These are phyloP conservation scores for Leptinotarsa lineolata DNA, from an alignment of 1,140 invertebrate genomes.

Conservation along the genomic window DNA sequence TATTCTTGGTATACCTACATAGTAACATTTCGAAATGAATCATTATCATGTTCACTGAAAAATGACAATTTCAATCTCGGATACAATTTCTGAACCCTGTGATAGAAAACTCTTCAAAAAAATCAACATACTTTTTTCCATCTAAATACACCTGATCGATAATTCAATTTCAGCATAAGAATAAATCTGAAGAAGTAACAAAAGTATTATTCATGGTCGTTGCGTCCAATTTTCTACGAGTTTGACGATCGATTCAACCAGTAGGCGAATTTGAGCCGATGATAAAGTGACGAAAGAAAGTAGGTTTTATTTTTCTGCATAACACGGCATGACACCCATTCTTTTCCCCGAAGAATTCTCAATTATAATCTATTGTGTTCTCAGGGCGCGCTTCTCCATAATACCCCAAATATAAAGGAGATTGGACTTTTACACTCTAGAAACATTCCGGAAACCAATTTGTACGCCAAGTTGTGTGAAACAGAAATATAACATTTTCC, in stretches of 20 bases:
- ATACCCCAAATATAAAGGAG: neutral
- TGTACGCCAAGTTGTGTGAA: neutral
- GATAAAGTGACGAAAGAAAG: neutral
- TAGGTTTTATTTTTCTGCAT: conserved; percentile 1
- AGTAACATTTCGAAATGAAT: too few relatives aligned
- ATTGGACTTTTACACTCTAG: neutral
- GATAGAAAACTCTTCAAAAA: too few relatives aligned
- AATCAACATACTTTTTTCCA: too few relatives aligned
- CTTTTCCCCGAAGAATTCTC: neutral
- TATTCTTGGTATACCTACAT: too few relatives aligned
- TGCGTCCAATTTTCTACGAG: neutral
- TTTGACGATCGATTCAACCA: neutral
- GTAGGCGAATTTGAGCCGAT: neutral
- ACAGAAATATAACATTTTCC: neutral
- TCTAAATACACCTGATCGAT: too few relatives aligned
- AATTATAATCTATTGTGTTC: conserved; percentile 3
- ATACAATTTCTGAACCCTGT: too few relatives aligned
- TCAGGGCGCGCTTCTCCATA: neutral
- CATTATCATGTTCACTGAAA: too few relatives aligned
- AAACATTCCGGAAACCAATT: neutral
- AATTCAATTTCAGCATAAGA: neutral
- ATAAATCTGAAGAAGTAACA: neutral
- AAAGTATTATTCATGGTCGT: neutral
- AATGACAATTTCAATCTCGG: too few relatives aligned
- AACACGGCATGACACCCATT: neutral